Base-by-base conservation (phyloP, 2,797 vertebrate species). In the Acrocephalus scirpaceus region DNA sequence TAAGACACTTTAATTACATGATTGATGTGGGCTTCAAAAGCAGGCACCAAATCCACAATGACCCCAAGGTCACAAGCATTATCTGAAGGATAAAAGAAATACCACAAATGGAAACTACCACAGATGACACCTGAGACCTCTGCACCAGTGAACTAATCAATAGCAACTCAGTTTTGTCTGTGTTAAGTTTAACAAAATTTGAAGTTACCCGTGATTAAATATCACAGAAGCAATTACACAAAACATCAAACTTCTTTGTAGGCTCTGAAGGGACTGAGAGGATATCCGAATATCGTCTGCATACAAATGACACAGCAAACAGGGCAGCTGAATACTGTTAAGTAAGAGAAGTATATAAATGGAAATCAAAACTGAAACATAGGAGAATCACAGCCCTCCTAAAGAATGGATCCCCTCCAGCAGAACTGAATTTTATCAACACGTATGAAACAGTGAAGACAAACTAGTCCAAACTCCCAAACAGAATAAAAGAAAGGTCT, bases 111-210 rank as follows among this genome's bases (percentile, higher is more conserved):
- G 94, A 97, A 97, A 97, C 92, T 83, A 94, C 96, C 88, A 92
- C 77, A 75, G 94, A 97, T 96, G 95, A 97, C 96, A 97, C 97
- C 94, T 96, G 96, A 97, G 96, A 97, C 97, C 96, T 95, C 96
- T 95, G 93, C 1, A 0, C 86, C 96, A 95, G 88, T 91, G 96
- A 97, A 96, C 90, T 87, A 89, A 97, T 97, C 94, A 93, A 96
- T 97, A 97, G 93, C 83, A 97, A 97, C 95, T 91, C 75, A 85
- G 83, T 97, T 97, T 97, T 88, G 61, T 93, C 84, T 95, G 89
- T 94, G 96, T 97, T 96, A 97, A 96, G 92, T 96, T 95, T 95
- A 97, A 97, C 93, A 92, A 97, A 97, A 97, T 97, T 94, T 97
- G 90, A 97, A 96, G 96, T 94, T 93, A 90, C 76, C 72, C 60